phyloP scores from a whole-genome alignment of 2,888 invertebrate genomes.

The Drosophila subquinaria region DNA sequence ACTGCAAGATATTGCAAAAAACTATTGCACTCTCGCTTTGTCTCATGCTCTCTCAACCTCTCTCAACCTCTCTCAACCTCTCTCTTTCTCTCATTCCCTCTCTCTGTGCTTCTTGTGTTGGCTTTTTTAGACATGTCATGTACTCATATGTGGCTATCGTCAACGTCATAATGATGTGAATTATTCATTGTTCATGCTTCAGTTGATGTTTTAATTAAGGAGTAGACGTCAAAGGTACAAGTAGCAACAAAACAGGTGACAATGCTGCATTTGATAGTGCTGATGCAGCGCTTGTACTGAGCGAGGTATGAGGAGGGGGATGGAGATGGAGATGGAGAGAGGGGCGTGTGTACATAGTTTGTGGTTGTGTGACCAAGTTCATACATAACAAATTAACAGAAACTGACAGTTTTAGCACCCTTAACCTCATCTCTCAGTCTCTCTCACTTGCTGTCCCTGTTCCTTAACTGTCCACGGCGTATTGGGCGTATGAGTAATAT shows the following conservation, averaged over 20 bases:
- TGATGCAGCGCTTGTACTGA: not conserved
- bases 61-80: too few relatives aligned
- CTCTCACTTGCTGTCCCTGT: not conserved
- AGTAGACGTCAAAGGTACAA: conserved; percentile 34
- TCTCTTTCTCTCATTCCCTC: not conserved
- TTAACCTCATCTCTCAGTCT: not conserved
- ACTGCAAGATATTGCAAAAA: conserved; percentile 38
- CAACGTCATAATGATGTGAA: conserved; percentile 70
- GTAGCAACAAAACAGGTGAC: conserved; percentile 32
- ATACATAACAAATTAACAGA: conserved; percentile 45
- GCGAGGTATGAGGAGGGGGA: not conserved
- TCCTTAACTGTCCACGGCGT: not conserved
- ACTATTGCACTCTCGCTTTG: not conserved
- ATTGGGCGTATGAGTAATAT: conserved; percentile 16
- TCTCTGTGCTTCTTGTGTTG: not conserved
- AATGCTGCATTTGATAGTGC: conserved; percentile 24
- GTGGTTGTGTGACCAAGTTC: conserved; percentile 30
- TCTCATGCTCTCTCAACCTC: not conserved
- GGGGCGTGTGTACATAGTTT: not conserved
- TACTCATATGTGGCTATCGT: conserved; percentile 37
- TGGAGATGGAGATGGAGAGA: not conserved
- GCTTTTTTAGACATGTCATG: conserved; percentile 18
- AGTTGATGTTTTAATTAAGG: conserved; percentile 79
- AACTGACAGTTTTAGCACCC: conserved; percentile 20
- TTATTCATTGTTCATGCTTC: conserved; percentile 79